These are phyloP conservation scores for Diaperis boleti DNA, from an alignment of 2,888 invertebrate genomes.

Conservation along the genomic window DNA sequence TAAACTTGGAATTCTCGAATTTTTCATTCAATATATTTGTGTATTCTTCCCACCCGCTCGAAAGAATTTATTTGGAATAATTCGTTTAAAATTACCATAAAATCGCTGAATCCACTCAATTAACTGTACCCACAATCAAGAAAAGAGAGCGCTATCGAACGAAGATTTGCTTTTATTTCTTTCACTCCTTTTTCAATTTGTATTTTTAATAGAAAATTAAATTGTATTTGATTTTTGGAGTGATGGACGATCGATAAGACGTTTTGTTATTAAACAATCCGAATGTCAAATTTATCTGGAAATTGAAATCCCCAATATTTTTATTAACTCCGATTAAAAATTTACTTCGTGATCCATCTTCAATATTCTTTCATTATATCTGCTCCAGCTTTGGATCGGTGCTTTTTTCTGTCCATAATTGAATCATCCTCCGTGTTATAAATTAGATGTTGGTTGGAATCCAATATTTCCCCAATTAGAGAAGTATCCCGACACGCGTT, in stretches of 20 bases:
- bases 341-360: not conserved
- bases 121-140: constrained; percentile 1
- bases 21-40: constrained; percentile 32
- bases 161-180: too few species aligned
- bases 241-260: too few species aligned
- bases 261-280: too few species aligned
- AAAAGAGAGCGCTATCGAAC: too few species aligned
- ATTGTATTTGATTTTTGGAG: too few species aligned
- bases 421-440: constrained; percentile 25
- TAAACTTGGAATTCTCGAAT: constrained; percentile 33
- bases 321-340: not conserved
- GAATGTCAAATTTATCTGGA: too few species aligned
- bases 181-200: too few species aligned
- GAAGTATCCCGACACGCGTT: constrained; percentile 51
- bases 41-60: constrained; percentile 13
- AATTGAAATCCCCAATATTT: too few species aligned
- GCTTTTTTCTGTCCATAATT: constrained; percentile 12
- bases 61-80: constrained; percentile 22
- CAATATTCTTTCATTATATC: not conserved
- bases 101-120: constrained; percentile 12
- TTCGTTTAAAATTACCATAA: constrained; percentile 28
- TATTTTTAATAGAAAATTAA: too few species aligned
- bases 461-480: constrained; percentile 54
- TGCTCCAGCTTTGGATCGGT: not conserved
- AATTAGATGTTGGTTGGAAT: constrained; percentile 49